Percentiles rank a stretch among this genome's conserved stretches.
Conservation (phyloP, 2,888 invertebrate genomes). For the Sarcophaga subvicina region DNA sequence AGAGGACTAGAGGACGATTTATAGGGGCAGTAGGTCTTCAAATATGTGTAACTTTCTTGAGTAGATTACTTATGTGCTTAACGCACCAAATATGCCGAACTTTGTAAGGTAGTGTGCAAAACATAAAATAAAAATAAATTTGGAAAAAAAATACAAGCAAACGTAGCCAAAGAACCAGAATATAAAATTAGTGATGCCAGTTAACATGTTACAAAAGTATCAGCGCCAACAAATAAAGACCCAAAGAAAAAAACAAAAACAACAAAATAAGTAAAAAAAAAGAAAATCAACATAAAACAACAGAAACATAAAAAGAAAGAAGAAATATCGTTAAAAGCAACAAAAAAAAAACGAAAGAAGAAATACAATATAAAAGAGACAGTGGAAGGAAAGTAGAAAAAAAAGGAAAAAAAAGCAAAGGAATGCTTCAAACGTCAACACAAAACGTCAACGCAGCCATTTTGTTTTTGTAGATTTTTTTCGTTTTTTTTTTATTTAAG, state of each 20-base stretch:
- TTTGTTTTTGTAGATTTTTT: constrained; percentile 57
- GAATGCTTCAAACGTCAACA: constrained; percentile 68
- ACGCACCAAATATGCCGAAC: too few species aligned
- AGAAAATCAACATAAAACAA: constrained; percentile 1
- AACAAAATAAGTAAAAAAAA: not conserved
- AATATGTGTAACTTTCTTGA: too few species aligned
- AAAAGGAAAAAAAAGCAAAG: constrained; percentile 43
- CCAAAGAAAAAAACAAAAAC: not conserved
- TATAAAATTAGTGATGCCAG: constrained; percentile 59
- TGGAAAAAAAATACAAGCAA: constrained; percentile 23
- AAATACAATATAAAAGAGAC: constrained; percentile 7
- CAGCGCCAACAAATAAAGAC: not conserved
- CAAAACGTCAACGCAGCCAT: constrained; percentile 69
- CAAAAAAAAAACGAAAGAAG: too few species aligned
- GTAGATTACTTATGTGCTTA: too few species aligned
- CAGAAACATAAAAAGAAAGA: constrained; percentile 38
- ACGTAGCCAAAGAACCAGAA: constrained; percentile 25
- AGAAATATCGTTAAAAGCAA: constrained; percentile 32
- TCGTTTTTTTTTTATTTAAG: constrained; percentile 7
- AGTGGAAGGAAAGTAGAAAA: constrained; percentile 19
- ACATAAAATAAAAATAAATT: too few species aligned
- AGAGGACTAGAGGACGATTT: too few species aligned
- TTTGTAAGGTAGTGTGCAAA: too few species aligned
- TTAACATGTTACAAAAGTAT: constrained; percentile 56
- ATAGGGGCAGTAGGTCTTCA: too few species aligned